A percentile compares a stretch with the other conserved stretches of the same genome.
Evolutionary conservation across 2,888 invertebrate species (phyloP).

Genomic region (Exocentrus adspersus): DNA sequence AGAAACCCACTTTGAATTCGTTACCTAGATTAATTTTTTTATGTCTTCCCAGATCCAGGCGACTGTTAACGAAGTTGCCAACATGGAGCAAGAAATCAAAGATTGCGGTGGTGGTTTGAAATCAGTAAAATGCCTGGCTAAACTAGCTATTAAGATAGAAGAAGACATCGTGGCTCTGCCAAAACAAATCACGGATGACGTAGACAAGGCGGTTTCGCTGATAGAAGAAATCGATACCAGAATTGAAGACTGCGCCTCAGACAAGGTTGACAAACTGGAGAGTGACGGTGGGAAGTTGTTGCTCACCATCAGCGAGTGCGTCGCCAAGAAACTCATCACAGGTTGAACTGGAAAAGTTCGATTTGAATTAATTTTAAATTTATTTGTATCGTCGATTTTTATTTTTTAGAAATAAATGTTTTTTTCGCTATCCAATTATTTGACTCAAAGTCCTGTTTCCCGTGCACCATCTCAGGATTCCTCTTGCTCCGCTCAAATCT

Average conservation of each 20-base stretch:
- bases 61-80: conserved; percentile 26
- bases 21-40: background rate
- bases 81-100: conserved; percentile 31
- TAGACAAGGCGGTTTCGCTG: conserved; percentile 11
- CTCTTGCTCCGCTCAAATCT: background rate
- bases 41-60: conserved; percentile 18
- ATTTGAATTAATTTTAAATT: too few relatives aligned
- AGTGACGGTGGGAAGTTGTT: conserved; percentile 19
- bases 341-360: too few relatives aligned
- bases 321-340: conserved; percentile 8
- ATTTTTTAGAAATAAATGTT: too few relatives aligned
- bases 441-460: too few relatives aligned
- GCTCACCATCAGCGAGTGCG: conserved; percentile 16
- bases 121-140: conserved; percentile 28
- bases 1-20: too few relatives aligned
- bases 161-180: conserved; percentile 23
- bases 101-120: conserved; percentile 29
- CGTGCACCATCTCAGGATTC: too few relatives aligned
- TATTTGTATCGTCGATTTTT: too few relatives aligned
- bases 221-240: conserved; percentile 8
- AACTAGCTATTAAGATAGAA: conserved; percentile 27
- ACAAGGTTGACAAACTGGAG: conserved; percentile 13
- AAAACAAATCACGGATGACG: conserved; percentile 22
- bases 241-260: conserved; percentile 20
- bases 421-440: too few relatives aligned